These are phyloP conservation scores for Hypselothyrea guttata DNA, from an alignment of 2,888 invertebrate species.

Conservation along the genomic window DNA sequence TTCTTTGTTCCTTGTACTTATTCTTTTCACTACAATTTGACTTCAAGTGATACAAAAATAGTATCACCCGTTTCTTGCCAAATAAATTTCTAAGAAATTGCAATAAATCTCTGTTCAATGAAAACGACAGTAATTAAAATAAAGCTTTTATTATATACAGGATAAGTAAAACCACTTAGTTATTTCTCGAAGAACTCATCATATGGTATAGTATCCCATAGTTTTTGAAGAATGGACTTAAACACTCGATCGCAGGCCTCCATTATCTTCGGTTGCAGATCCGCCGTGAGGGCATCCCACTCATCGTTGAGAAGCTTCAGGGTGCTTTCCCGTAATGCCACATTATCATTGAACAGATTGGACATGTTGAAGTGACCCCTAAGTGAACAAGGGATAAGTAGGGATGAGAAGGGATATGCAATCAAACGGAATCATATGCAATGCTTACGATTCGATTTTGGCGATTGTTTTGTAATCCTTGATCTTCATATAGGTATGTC, in stretches of 20 bases:
- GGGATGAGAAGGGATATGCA: not conserved
- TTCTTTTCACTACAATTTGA: too few species aligned
- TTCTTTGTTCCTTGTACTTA: too few species aligned
- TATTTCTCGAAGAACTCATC: constrained; percentile 49
- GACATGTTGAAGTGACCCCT: constrained; percentile 52
- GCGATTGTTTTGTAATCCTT: constrained; percentile 42
- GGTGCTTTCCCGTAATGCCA: constrained; percentile 61
- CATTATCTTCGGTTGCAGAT: constrained; percentile 58
- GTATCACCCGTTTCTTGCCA: too few species aligned
- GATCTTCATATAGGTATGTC: constrained; percentile 51
- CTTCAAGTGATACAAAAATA: too few species aligned
- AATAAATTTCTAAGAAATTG: too few species aligned
- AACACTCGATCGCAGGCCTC: constrained; percentile 33
- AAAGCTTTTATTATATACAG: too few species aligned
- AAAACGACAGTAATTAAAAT: too few species aligned
- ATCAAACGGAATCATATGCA: too few species aligned
- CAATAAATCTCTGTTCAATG: too few species aligned
- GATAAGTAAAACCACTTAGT: too few species aligned
- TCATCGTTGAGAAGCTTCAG: constrained; percentile 65
- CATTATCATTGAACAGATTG: constrained; percentile 67
- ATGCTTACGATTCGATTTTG: constrained; percentile 53
- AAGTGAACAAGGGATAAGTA: constrained; percentile 20
- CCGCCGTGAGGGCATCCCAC: constrained; percentile 56
- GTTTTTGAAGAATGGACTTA: constrained; percentile 16
- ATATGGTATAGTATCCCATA: constrained; percentile 61